Percentiles rank a stretch among this genome's conserved stretches.
Evolutionary conservation across 2,888 invertebrate species (phyloP).

Genomic region (Cyrtodaria siliqua): DNA sequence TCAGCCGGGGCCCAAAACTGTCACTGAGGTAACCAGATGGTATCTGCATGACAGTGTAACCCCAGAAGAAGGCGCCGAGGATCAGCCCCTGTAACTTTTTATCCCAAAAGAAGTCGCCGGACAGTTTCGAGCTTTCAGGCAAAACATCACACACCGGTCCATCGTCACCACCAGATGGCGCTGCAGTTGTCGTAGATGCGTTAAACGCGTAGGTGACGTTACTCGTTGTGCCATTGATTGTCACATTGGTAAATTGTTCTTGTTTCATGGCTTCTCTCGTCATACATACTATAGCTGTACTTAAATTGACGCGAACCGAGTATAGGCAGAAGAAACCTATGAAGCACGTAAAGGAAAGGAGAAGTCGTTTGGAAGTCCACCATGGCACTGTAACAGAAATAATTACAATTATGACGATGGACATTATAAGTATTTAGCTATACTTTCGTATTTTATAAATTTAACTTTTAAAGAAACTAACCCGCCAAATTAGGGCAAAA

Average conservation of each 20-base stretch:
- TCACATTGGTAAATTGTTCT: too few species aligned
- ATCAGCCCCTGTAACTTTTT: slow-evolving; percentile 73
- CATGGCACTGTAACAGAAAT: slow-evolving; percentile 72
- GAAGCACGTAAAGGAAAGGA: slow-evolving; percentile 82
- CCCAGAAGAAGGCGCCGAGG: slow-evolving; percentile 80
- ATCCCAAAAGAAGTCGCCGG: slow-evolving; percentile 72
- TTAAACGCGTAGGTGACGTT: neutral
- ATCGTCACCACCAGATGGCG: slow-evolving; percentile 9
- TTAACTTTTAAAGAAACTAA: too few species aligned
- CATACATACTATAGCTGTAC: slow-evolving; percentile 88
- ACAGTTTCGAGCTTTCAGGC: slow-evolving; percentile 28
- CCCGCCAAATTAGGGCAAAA: too few species aligned
- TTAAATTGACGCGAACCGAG: slow-evolving; percentile 88
- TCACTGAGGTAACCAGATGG: slow-evolving; percentile 76
- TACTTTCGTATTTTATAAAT: too few species aligned
- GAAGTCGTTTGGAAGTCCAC: slow-evolving; percentile 81
- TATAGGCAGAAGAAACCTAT: slow-evolving; percentile 89
- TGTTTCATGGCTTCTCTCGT: slow-evolving; percentile 71
- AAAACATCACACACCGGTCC: slow-evolving; percentile 24
- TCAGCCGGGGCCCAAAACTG: slow-evolving; percentile 70
- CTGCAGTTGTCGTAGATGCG: too few species aligned
- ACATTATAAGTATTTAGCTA: too few species aligned
- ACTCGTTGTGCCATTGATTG: neutral
- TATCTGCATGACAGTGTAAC: slow-evolving; percentile 77
- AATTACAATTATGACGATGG: too few species aligned